Evolutionary conservation across 1,140 invertebrate species (phyloP).

Genomic region (Diuraphis noxia): DNA sequence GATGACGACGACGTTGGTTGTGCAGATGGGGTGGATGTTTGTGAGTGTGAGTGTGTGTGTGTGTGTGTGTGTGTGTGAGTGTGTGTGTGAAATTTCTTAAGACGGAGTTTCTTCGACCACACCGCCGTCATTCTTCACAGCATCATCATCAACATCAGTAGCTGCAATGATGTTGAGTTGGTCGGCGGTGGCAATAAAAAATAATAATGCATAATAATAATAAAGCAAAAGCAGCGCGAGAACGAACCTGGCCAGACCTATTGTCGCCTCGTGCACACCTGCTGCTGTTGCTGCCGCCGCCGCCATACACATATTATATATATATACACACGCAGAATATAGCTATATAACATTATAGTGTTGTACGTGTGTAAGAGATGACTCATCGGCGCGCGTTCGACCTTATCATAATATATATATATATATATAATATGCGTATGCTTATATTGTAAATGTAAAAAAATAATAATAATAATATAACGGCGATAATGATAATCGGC

Average conservation of each 20-base stretch:
- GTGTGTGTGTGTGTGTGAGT: neutral
- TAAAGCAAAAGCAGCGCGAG: neutral
- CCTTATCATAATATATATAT: neutral
- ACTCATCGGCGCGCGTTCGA: neutral
- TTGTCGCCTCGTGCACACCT: neutral
- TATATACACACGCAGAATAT: neutral
- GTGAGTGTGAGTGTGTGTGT: neutral
- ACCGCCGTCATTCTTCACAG: neutral
- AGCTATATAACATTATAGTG: neutral
- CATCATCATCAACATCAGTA: neutral
- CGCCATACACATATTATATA: neutral
- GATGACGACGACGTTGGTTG: neutral
- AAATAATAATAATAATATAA: slow-evolving; percentile 1
- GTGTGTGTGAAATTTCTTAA: neutral
- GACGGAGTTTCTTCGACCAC: neutral
- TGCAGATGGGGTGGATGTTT: neutral
- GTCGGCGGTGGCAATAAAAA: neutral
- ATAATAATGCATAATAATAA: slow-evolving; percentile 7
- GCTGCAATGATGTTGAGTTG: neutral
- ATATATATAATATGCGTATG: neutral
- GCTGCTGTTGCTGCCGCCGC: neutral
- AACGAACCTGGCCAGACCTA: slow-evolving; percentile 1
- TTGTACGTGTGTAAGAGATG: neutral
- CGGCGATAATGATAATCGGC: neutral
- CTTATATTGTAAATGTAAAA: neutral